Base-by-base conservation (phyloP, 2,888 invertebrate genomes). In the Diarsia mendica region DNA sequence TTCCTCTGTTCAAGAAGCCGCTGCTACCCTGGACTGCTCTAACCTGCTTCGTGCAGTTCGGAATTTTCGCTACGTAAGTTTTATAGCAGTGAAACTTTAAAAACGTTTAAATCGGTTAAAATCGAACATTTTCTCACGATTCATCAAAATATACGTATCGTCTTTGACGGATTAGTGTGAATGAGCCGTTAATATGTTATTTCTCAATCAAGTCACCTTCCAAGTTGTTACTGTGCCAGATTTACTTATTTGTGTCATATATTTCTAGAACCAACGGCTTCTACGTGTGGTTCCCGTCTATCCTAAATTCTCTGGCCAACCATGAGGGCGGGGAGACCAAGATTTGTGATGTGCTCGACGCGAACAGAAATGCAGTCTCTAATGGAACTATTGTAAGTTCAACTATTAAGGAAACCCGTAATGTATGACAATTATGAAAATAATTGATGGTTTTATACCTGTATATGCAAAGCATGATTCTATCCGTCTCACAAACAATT, bases 11-110 rank as follows among this genome's bases (percentile, higher is more conserved):
- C 89, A 94, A 93, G 63, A 88, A 94, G 6, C 97, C 97, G 0
- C 91, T 97, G 6, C 88, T 97, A 15, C 94, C 94, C 9, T 96
- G 97, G 91, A 97, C 97, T 0, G 86, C 94, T 3, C 94, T 97
- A 20, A 95, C 97, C 5, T 97, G 97, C 90, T 95, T 96, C 73
- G 97, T 98, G 28, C 97, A 97, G 90, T 97, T 97, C 82, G 96
- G 97, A 10, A 97, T 97, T 81, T 97, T 98, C 95, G 97, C 97
- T 83, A 97, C 97, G 97, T 98, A 92, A 77, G 75, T 49, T 10
- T 44, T 67, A 20, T 67, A 33, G 18, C 58, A 18, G 9, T 15
- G 3, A 6, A 13, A 55, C 23, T 28, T 13, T 58, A n/a, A n/a
- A n/a, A n/a, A n/a, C n/a, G 51, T 51, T 51, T 9, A 20, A 51